Conservation (phyloP, 2,888 invertebrate species). For the Lepidonotus clava region DNA sequence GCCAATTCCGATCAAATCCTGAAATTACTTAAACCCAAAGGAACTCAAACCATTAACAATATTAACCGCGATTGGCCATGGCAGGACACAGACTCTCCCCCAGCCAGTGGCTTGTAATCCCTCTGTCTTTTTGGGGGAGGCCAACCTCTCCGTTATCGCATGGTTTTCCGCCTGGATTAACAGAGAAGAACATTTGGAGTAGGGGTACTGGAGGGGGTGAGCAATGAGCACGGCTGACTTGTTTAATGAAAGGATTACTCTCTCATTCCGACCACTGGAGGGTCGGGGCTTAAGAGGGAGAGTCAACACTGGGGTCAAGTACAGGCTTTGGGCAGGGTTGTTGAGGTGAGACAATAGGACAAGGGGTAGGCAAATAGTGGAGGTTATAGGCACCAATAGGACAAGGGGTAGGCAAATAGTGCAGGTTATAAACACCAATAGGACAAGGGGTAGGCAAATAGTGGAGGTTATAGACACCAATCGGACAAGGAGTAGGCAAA, state of each 20-base stretch:
- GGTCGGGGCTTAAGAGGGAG: constrained; percentile 8
- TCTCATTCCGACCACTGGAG: background rate
- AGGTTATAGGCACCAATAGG: no score
- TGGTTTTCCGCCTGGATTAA: constrained; percentile 41
- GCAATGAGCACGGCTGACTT: background rate
- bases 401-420: background rate
- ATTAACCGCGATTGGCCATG: constrained; percentile 20
- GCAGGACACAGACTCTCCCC: background rate
- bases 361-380: background rate
- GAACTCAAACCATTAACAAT: constrained; percentile 28
- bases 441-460: background rate
- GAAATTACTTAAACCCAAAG: constrained; percentile 8
- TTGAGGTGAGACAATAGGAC: background rate
- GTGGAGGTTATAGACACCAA: no score
- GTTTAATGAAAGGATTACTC: constrained; percentile 28
- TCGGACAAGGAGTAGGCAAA: background rate
- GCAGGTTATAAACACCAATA: no score
- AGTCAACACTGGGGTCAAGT: constrained; percentile 15
- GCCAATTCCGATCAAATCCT: constrained; percentile 25
- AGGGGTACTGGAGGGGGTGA: background rate
- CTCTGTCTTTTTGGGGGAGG: background rate
- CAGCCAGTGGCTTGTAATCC: constrained; percentile 2
- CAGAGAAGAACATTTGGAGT: background rate
- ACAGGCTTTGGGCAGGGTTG: background rate
- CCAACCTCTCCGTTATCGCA: constrained; percentile 44